Evolutionary conservation across 2,797 vertebrate genomes (phyloP), one percentile per base, ranked within the genome.

Genomic region (Enteromius unitaeniatus): DNA sequence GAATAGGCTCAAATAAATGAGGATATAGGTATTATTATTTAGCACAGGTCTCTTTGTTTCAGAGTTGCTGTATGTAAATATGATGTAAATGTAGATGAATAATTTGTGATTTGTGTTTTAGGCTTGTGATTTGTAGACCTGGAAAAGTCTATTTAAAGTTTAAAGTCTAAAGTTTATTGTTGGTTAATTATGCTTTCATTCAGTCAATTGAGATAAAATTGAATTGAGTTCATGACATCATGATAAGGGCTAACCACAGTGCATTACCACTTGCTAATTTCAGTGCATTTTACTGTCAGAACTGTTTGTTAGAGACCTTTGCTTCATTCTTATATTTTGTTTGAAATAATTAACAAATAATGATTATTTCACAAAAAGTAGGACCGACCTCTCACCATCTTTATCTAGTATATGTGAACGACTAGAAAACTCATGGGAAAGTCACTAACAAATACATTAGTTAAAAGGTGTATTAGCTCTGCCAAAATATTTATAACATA

Each of bases 321-420:
- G 13, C 3, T 76, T 76, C 11, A 21, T 58, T 75, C 21, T 40
- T 76, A 58, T 76, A 17, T 40, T 14, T 6, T 15, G 21, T 23
- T 26, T 42, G 62, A 64, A 31, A 31, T 3, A 28, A 15, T 64
- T 17, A 8, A 15, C 26, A 64, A 31, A 64, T 31, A 31, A 64
- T 31, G 14, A 64, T 64, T 64, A 55, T 55, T n/a, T 75, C 31
- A 53, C 28, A 55, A 37, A 53, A 75, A n/a, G 51, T 75, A n/a
- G 11, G 73, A 51, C 10, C 15, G 31, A 37, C 11, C 19, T 75
- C 11, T 55, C 19, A 21, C 65, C 65, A 40, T 19, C 31, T 34
- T 37, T 17, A 70, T 62, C 55, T 55, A 42, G 37, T 45, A 28
- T 15, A 15, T 37, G 23, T 58, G 73, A 42, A 26, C 21, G 31